These are phyloP conservation scores for Pachypsylla venusta DNA, from an alignment of 1,140 invertebrate species.

Conservation along the genomic window DNA sequence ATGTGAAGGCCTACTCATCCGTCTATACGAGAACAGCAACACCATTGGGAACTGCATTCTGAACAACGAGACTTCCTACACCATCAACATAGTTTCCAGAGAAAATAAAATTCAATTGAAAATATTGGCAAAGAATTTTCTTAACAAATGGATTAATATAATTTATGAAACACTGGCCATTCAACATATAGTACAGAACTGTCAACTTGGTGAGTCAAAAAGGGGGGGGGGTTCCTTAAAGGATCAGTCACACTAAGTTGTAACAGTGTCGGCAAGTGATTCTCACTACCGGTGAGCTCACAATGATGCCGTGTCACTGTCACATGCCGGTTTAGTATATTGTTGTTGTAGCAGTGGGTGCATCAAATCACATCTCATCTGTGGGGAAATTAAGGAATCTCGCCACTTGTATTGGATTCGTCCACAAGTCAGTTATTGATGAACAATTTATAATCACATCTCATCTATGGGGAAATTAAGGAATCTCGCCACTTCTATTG, in stretches of 20 bases:
- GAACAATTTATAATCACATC: no score
- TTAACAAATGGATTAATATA: neutral
- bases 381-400: no score
- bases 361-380: no score
- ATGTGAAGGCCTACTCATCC: neutral
- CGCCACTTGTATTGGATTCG: no score
- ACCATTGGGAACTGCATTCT: neutral
- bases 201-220: neutral
- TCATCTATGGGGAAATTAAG: no score
- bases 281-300: no score
- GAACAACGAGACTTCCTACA: neutral
- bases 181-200: conserved; percentile 30
- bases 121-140: neutral
- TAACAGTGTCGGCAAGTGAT: no score
- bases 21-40: neutral
- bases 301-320: no score
- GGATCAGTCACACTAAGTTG: conserved; percentile 43
- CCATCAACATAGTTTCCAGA: neutral
- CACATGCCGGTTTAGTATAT: no score
- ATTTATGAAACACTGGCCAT: conserved; percentile 5
- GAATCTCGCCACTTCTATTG: no score
- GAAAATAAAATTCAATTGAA: conserved; percentile 3
- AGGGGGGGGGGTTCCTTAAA: conserved; percentile 29
- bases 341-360: no score
- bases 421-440: no score